Conservation (phyloP, 2,888 invertebrate species). For the Priocnemis perturbator region DNA sequence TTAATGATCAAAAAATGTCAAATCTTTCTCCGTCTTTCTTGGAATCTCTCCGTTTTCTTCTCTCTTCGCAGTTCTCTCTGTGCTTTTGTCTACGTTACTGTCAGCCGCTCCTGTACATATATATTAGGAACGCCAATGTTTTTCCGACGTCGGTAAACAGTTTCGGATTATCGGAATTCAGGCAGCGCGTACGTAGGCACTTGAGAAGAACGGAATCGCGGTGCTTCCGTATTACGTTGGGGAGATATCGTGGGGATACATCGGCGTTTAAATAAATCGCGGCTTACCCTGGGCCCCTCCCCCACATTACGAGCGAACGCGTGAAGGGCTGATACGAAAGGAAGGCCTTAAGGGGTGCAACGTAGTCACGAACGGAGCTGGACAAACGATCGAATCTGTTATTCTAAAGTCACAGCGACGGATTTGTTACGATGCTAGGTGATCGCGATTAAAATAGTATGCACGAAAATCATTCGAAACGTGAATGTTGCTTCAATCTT, state of each 20-base stretch:
- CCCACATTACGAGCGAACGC: not conserved
- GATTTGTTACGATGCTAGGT: too few species aligned
- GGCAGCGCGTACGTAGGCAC: slow-evolving; percentile 16
- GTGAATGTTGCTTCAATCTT: too few species aligned
- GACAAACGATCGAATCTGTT: too few species aligned
- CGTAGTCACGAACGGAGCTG: too few species aligned
- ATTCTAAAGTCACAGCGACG: too few species aligned
- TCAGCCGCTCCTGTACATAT: not conserved
- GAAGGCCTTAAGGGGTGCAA: slow-evolving; percentile 4
- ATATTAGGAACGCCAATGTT: not conserved
- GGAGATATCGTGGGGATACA: slow-evolving; percentile 2
- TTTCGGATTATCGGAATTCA: slow-evolving; percentile 48
- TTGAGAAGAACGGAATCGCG: slow-evolving; percentile 26
- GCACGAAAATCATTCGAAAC: too few species aligned
- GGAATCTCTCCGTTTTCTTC: not conserved
- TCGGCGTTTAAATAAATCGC: slow-evolving; percentile 36
- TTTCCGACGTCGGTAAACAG: slow-evolving; percentile 35
- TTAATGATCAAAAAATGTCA: not conserved
- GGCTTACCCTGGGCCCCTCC: slow-evolving; percentile 16
- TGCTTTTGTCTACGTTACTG: not conserved
- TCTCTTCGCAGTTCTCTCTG: not conserved
- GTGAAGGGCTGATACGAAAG: not conserved
- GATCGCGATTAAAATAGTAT: too few species aligned
- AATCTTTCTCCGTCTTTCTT: not conserved
- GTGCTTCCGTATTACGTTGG: slow-evolving; percentile 19